Conservation (phyloP, 2,888 invertebrate genomes). For the Tipula lateralis region DNA sequence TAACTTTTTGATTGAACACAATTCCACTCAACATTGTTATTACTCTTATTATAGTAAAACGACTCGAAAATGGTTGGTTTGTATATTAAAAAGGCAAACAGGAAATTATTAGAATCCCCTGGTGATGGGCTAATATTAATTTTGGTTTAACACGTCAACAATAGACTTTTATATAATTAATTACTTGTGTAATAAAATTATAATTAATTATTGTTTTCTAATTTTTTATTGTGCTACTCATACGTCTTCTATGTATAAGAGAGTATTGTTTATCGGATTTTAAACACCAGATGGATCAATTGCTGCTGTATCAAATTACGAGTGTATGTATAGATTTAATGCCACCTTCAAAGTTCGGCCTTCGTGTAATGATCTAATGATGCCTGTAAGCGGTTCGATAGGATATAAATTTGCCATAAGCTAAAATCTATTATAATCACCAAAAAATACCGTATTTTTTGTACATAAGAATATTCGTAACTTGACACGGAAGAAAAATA, state of each 20-base stretch:
- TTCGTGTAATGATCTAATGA: background rate
- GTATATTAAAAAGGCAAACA: background rate
- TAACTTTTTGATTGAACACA: background rate
- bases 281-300: background rate
- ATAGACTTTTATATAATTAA: background rate
- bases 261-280: background rate
- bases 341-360: background rate
- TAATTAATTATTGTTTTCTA: background rate
- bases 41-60: background rate
- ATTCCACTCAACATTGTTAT: background rate
- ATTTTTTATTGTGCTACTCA: background rate
- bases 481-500: constrained; percentile 2
- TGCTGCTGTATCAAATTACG: background rate
- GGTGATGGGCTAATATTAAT: constrained; percentile 7
- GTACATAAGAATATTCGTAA: background rate
- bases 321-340: background rate
- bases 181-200: background rate
- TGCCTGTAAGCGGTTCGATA: background rate
- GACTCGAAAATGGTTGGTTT: background rate
- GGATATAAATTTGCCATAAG: constrained; percentile 11
- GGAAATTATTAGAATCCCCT: background rate
- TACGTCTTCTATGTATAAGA: background rate
- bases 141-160: background rate
- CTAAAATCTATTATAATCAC: background rate
- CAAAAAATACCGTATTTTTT: background rate